phyloP scores from a whole-genome alignment of 2,113 vertebrate species.

The Tetrao urogallus region DNA sequence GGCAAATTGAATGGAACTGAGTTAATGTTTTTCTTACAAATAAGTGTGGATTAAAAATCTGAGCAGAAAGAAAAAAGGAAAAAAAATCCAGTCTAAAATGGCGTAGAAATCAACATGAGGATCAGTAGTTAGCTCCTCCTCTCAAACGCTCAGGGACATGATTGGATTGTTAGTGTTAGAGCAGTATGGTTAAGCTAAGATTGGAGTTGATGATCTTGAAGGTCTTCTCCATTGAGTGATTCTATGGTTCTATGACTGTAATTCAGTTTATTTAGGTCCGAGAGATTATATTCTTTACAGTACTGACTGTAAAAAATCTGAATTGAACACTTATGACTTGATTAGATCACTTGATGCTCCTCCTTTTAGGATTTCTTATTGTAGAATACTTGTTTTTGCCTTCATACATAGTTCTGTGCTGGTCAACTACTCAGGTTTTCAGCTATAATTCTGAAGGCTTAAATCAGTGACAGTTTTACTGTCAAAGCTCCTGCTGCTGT shows the following conservation, averaged over 20 bases:
- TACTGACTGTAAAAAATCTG: conserved; percentile 50
- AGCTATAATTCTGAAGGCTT: not conserved
- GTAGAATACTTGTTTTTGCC: not conserved
- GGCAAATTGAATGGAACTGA: not conserved
- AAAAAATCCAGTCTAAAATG: not conserved
- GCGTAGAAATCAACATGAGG: not conserved
- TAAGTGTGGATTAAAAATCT: not conserved
- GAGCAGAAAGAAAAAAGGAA: not conserved
- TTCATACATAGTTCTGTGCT: not conserved
- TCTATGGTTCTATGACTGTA: not conserved
- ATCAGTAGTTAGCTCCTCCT: not conserved
- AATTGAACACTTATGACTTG: not conserved
- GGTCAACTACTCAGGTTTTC: not conserved
- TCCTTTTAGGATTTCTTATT: not conserved
- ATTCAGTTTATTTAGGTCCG: not conserved
- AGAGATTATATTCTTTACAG: not conserved
- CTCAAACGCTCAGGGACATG: not conserved
- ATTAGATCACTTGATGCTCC: not conserved
- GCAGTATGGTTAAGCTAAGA: too few relatives aligned
- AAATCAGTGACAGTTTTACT: not conserved
- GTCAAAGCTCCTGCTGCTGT: not conserved
- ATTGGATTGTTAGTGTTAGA: too few relatives aligned
- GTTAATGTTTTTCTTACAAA: not conserved
- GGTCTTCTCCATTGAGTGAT: too few relatives aligned
- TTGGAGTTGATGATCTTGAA: too few relatives aligned